Evolutionary conservation across 2,113 vertebrate genomes (phyloP), one percentile per base, ranked within the genome.

Genomic region (Perognathus longimembris): DNA sequence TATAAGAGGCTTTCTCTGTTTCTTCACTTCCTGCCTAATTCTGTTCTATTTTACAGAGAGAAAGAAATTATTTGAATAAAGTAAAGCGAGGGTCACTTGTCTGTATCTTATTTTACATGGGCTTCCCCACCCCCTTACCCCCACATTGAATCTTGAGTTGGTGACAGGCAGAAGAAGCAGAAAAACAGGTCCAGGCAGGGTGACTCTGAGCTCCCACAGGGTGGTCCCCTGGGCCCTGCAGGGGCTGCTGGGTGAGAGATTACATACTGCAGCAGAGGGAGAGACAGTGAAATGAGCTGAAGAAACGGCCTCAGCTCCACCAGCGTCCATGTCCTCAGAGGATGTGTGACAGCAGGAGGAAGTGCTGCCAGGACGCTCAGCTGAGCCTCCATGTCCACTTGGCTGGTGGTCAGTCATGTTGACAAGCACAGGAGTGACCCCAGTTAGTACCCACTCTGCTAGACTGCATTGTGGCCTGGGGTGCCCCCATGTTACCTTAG

Each of bases 1-100:
- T 98, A 98, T 98, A 98, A 97, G 94, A 85, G 76, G 85, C 75
- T 83, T 28, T 90, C 94, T 88, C 81, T 75, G 64, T 83, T 28
- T 88, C 94, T 88, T 82, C 76, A 63, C 78, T 91, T 81, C 80
- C 10, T 67, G n/a, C 66, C 63, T 26, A 15, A 59, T 75, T 90
- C 71, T 83, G 26, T 84, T 76, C 69, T 18, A 6, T 78, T 95
- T 75, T 84, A 92, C 92, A 74, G 67, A 87, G 95, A 17, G 84
- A 26, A 88, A 97, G 59, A 95, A 95, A 94, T 89, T 95, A 90
- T 95, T 97, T 97, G 95, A 96, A 93, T 95, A 96, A 95, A 94
- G 30, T n/a, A 57, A 91, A 80, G 63, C 81, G 70, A 71, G 73
- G 34, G 36, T 90, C 71, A 22, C 34, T 24, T 64, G 57, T 94